Percentiles rank a stretch among this genome's conserved stretches.
Evolutionary conservation across 2,797 vertebrate genomes (phyloP).

Genomic region (Enteromius trimaculatus): DNA sequence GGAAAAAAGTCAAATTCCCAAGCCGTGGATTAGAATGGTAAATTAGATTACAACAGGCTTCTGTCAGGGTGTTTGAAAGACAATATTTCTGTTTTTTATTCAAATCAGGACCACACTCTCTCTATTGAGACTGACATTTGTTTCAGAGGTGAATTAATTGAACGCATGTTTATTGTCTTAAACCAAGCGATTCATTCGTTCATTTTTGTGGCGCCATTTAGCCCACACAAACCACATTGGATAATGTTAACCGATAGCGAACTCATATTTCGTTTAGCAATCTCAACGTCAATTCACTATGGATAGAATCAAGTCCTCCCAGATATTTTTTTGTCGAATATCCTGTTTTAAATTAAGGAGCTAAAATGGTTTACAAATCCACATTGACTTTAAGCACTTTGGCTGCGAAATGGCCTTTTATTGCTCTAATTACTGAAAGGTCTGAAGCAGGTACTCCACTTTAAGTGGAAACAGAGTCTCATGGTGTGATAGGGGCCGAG

Average conservation of each 20-base stretch:
- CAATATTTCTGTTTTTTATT: neutral
- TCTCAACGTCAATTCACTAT: neutral
- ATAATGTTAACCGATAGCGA: neutral
- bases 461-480: neutral
- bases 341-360: neutral
- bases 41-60: constrained; percentile 33
- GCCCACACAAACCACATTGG: neutral
- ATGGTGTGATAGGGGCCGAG: neutral
- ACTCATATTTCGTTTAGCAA: neutral
- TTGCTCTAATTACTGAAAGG: neutral
- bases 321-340: constrained; percentile 9
- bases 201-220: neutral
- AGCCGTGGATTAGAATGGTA: neutral
- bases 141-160: neutral
- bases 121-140: neutral
- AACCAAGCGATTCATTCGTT: neutral
- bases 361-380: constrained; percentile 18
- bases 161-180: neutral
- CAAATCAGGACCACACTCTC: neutral
- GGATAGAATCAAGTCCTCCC: neutral
- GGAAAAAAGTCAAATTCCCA: neutral
- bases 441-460: constrained; percentile 26
- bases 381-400: constrained; percentile 9
- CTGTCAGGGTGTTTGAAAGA: neutral
- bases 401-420: constrained; percentile 34